Percentiles rank a stretch among this genome's conserved stretches.
phyloP scores from a whole-genome alignment of 2,888 invertebrate species.

The Drosophila quinaria region DNA sequence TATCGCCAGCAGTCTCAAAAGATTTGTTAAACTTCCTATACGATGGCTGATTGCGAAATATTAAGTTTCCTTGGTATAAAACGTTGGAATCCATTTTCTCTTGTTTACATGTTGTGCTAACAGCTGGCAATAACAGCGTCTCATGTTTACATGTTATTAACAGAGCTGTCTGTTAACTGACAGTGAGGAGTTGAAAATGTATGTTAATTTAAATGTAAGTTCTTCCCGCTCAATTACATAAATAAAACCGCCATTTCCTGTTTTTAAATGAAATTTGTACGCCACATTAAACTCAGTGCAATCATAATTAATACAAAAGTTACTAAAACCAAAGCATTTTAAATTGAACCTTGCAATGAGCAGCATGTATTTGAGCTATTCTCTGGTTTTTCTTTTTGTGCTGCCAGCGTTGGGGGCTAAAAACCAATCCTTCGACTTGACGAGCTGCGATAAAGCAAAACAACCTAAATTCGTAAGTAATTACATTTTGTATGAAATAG shows the following conservation, averaged over 20 bases:
- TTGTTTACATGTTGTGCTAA: slow-evolving; percentile 19
- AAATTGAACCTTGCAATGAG: not conserved
- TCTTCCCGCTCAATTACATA: not conserved
- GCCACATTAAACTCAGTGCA: slow-evolving; percentile 50
- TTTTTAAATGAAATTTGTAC: slow-evolving; percentile 27
- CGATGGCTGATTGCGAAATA: slow-evolving; percentile 74
- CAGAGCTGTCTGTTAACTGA: slow-evolving; percentile 16
- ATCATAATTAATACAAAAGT: slow-evolving; percentile 4
- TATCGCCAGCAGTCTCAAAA: slow-evolving; percentile 70
- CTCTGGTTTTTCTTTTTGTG: slow-evolving; percentile 9
- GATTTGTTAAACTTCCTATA: slow-evolving; percentile 76
- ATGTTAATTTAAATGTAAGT: not conserved
- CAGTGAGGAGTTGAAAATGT: not conserved
- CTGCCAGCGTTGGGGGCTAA: slow-evolving; percentile 5
- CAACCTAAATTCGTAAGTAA: slow-evolving; percentile 56
- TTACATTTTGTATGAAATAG: not conserved
- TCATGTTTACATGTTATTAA: slow-evolving; percentile 3
- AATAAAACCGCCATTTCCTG: not conserved
- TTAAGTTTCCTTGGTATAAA: slow-evolving; percentile 31
- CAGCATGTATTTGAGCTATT: slow-evolving; percentile 38
- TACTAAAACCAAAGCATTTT: not conserved
- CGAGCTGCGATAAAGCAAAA: slow-evolving; percentile 56
- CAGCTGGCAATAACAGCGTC: too few relatives aligned
- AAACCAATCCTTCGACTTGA: slow-evolving; percentile 17
- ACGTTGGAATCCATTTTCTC: slow-evolving; percentile 23